Conservation (phyloP, 1,140 invertebrate genomes). For the Bathynomus jamesi region DNA sequence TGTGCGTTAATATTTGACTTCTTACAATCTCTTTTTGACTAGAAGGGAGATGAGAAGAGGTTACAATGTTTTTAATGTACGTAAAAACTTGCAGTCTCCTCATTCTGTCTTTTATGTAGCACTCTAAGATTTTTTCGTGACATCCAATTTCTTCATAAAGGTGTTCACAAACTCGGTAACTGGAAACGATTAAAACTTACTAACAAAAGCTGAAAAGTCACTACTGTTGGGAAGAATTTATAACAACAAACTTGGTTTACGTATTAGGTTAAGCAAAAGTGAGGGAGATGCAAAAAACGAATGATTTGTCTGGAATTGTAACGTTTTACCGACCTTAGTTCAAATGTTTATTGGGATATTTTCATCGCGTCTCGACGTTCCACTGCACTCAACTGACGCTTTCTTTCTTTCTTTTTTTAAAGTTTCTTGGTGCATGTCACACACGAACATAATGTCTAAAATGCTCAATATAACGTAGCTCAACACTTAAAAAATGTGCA, state of each 20-base stretch:
- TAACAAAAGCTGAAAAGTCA: neutral
- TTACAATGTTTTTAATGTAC: conserved; percentile 40
- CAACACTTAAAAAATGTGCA: too few species aligned
- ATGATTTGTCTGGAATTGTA: too few species aligned
- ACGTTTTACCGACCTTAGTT: neutral
- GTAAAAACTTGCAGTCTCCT: conserved; percentile 46
- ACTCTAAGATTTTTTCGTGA: conserved; percentile 52
- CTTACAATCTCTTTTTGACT: neutral
- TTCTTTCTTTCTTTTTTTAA: too few species aligned
- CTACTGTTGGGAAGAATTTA: neutral
- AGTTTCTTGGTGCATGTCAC: too few species aligned
- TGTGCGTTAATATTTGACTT: neutral
- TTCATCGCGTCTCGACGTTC: too few species aligned
- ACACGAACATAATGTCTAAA: too few species aligned
- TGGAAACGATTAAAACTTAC: conserved; percentile 39
- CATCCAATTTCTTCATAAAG: conserved; percentile 52
- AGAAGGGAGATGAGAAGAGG: neutral
- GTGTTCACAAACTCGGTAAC: conserved; percentile 56
- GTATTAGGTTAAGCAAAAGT: neutral
- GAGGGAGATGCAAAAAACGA: neutral
- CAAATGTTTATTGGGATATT: too few species aligned
- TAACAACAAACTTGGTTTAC: neutral
- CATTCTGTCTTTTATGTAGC: conserved; percentile 52
- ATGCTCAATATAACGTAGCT: too few species aligned
- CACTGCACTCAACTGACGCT: too few species aligned